Percentiles rank a stretch among this genome's conserved stretches.
phyloP scores from a whole-genome alignment of 2,888 invertebrate genomes.

The Diarsia dahlii region DNA sequence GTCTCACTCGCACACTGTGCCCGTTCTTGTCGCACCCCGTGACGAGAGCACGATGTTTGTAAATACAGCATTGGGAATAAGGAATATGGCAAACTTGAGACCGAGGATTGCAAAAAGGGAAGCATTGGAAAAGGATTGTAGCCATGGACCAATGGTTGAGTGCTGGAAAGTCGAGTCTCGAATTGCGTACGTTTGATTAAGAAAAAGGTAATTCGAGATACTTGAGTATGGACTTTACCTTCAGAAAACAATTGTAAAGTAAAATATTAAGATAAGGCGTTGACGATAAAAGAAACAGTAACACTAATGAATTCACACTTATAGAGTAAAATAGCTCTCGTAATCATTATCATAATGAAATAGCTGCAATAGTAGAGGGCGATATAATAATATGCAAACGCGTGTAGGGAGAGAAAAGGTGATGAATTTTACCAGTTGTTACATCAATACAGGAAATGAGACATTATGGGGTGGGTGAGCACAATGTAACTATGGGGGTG shows the following conservation, averaged over 20 bases:
- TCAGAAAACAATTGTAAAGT: neutral
- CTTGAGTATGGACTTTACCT: neutral
- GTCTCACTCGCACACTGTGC: constrained; percentile 72
- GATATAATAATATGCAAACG: constrained; percentile 2
- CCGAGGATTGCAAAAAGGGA: constrained; percentile 41
- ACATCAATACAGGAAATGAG: constrained; percentile 74
- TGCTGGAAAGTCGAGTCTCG: neutral
- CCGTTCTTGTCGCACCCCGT: constrained; percentile 73
- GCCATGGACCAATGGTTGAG: constrained; percentile 26
- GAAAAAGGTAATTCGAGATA: constrained; percentile 4
- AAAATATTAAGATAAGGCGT: neutral
- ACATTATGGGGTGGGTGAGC: constrained; percentile 65
- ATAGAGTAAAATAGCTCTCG: neutral
- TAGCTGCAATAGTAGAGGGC: neutral
- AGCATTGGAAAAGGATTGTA: constrained; percentile 19
- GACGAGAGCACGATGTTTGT: constrained; percentile 72
- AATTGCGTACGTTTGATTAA: constrained; percentile 5
- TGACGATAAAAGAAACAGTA: neutral
- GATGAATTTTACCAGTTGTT: constrained; percentile 64
- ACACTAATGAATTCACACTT: neutral
- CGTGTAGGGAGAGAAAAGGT: constrained; percentile 15
- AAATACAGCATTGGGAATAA: constrained; percentile 70
- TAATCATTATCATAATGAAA: neutral
- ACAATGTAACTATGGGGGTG: constrained; percentile 55
- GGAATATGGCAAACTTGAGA: constrained; percentile 27